Evolutionary conservation across 1,140 invertebrate species (phyloP), one percentile per base, ranked within the genome.

Genomic region (Drosophila tropicalis): DNA sequence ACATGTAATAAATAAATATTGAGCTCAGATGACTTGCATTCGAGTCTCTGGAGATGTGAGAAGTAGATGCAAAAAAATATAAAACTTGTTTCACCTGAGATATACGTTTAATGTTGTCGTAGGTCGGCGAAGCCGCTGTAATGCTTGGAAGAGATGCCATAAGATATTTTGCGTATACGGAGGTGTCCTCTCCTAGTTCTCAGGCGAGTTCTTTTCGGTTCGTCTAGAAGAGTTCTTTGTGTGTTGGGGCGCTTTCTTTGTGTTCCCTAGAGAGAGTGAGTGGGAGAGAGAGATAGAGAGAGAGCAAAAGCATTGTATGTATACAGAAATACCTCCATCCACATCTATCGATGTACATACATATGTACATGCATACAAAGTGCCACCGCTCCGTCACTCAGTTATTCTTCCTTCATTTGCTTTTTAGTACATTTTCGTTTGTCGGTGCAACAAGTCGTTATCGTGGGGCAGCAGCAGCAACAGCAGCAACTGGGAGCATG

Each of bases 401-500:
- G 44, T 70, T 68, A 63, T 83, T 89, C 76, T 87, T 87, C 70
- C 84, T 89, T 69, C 63, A 70, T 79, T 79, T 67, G 80, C 44
- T 73, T 67, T 81, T 90, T 69, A 89, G 84, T 89, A 68, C 56
- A 70, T 64, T 67, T 81, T 79, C 67, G 67, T 66, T 76, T 67
- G 66, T 75, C 78, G 74, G 62, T 89, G 84, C 84, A 90, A 90
- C 84, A 89, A 89, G 85, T 89, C 82, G 69, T 66, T 56, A 34
- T 9, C 13, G 67, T 54, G 47, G 32, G 62, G 74, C 71, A 67
- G 69, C 67, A 67, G 41, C 60, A 25, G 41, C 70, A 55, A 36
- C 63, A 47, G 34, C 36, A 39, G 36, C 36, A 39, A 39, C 44
- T 10, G 17, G 44, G 17, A 51, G 56, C 65, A 55, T 61, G 54